Percentiles rank a stretch among this genome's conserved stretches.
Evolutionary conservation across 2,888 invertebrate species (phyloP).

Genomic region (Pyrgus malvae): DNA sequence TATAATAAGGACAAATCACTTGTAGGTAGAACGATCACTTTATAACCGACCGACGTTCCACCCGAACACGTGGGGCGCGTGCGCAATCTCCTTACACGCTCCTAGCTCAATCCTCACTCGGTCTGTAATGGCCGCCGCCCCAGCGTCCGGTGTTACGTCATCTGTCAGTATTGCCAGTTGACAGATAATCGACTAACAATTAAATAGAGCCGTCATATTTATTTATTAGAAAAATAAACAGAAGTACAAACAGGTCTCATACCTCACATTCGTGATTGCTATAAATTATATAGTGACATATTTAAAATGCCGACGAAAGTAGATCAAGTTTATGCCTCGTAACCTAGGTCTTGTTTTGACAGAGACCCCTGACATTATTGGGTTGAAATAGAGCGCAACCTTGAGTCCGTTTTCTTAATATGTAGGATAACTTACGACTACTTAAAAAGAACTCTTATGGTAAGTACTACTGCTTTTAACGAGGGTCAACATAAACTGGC

Average conservation of each 20-base stretch:
- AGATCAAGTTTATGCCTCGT: slow-evolving; percentile 33
- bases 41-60: too few species aligned
- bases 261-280: background rate
- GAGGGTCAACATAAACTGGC: slow-evolving; percentile 30
- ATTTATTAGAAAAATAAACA: background rate
- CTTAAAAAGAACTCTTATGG: slow-evolving; percentile 23
- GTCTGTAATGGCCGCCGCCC: too few species aligned
- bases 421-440: slow-evolving; percentile 30
- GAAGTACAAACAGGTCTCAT: background rate
- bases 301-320: slow-evolving; percentile 28
- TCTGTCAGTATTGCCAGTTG: too few species aligned
- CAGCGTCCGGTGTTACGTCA: too few species aligned
- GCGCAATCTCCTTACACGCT: too few species aligned
- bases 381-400: slow-evolving; percentile 35
- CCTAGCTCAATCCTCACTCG: too few species aligned
- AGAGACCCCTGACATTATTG: slow-evolving; percentile 37
- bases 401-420: slow-evolving; percentile 31
- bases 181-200: too few species aligned
- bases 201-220: too few species aligned
- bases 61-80: too few species aligned
- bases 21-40: too few species aligned
- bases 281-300: slow-evolving; percentile 19
- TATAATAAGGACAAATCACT: too few species aligned
- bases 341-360: slow-evolving; percentile 35
- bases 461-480: background rate